Conservation (phyloP, 2,113 vertebrate genomes). For the Oophaga pumilio region DNA sequence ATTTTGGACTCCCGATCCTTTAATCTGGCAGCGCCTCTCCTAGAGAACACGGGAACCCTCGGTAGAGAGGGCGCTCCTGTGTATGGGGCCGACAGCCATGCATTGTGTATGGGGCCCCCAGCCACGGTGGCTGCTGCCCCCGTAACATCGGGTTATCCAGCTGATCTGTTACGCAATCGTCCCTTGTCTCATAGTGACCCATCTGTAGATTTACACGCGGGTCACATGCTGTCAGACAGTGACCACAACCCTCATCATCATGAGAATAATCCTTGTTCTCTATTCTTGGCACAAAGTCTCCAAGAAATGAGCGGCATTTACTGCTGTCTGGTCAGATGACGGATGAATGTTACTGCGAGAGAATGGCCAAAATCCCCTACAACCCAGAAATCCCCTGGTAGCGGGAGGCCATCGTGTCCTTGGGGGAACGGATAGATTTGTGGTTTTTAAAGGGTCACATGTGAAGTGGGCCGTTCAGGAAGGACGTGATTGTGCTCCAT, state of each 20-base stretch:
- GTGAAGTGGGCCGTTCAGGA: background rate
- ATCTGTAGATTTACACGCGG: background rate
- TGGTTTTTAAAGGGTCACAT: background rate
- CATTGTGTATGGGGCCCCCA: too few relatives aligned
- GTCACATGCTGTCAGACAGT: conserved; percentile 10
- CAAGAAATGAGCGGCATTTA: background rate
- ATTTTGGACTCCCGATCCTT: too few relatives aligned
- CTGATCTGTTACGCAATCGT: background rate
- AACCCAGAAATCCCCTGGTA: background rate
- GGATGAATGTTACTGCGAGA: background rate
- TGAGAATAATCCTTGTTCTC: conserved; percentile 13
- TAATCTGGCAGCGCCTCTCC: too few relatives aligned
- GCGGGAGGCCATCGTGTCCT: too few relatives aligned
- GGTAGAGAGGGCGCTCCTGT: too few relatives aligned
- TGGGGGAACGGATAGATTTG: background rate
- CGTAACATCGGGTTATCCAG: background rate
- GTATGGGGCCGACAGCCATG: too few relatives aligned
- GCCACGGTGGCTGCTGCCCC: background rate
- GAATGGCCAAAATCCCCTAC: background rate
- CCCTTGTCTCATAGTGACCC: background rate
- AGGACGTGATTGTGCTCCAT: background rate
- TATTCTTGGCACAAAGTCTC: background rate
- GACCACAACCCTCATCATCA: background rate
- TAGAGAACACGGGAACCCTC: too few relatives aligned
- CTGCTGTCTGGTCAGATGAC: background rate